Conservation (phyloP, 2,113 vertebrate genomes). For the Cephalopterus ornatus region DNA sequence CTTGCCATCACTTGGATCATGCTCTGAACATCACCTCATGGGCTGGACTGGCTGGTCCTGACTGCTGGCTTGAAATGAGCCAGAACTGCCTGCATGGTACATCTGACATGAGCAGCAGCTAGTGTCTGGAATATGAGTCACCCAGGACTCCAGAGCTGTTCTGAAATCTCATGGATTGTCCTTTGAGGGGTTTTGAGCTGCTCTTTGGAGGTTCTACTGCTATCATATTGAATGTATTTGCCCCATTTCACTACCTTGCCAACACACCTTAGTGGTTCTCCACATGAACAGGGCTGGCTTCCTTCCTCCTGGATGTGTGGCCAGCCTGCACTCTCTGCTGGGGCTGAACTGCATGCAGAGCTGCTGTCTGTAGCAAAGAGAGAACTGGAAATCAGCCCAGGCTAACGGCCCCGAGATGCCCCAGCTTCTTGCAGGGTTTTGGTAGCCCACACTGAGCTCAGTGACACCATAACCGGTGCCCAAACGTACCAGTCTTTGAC, state of each 20-base stretch:
- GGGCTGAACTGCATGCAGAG: neutral
- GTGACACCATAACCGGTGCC: neutral
- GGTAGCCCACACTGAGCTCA: neutral
- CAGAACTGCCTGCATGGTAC: neutral
- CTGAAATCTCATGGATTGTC: neutral
- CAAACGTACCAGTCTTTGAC: neutral
- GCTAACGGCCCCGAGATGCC: neutral
- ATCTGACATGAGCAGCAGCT: neutral
- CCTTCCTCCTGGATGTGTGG: neutral
- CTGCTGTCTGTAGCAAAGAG: neutral
- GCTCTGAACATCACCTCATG: neutral
- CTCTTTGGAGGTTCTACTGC: neutral
- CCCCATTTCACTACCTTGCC: neutral
- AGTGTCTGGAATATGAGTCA: neutral
- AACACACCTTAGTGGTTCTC: neutral
- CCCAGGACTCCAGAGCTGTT: neutral
- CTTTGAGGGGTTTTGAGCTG: neutral
- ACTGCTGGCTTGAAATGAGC: neutral
- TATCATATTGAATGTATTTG: neutral
- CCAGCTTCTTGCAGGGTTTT: neutral
- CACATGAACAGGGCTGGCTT: neutral
- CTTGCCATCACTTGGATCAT: neutral
- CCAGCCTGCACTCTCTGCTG: neutral
- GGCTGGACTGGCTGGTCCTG: neutral
- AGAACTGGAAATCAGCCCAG: neutral